A percentile compares a stretch with the other conserved stretches of the same genome.
These are phyloP conservation scores for Drosophila eugracilis DNA, from an alignment of 1,140 invertebrate species.

Conservation along the genomic window DNA sequence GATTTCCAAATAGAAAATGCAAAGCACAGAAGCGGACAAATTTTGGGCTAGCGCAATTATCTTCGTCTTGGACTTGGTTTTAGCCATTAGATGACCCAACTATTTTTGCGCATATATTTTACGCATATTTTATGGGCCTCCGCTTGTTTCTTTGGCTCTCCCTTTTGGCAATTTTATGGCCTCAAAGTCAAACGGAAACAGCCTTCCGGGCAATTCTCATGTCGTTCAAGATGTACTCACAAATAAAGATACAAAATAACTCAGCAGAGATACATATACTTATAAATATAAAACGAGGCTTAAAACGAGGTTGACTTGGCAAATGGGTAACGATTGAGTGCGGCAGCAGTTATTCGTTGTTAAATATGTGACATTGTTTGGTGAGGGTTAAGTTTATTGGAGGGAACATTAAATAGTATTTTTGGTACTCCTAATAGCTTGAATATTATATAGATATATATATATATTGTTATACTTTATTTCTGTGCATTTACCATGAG, in stretches of 20 bases:
- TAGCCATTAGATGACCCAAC: slow-evolving; percentile 79
- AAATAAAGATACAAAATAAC: slow-evolving; percentile 58
- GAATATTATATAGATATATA: background rate
- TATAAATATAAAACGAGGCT: slow-evolving; percentile 28
- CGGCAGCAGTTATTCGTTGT: slow-evolving; percentile 17
- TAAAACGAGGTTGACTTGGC: slow-evolving; percentile 37
- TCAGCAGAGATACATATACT: slow-evolving; percentile 17
- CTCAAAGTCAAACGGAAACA: slow-evolving; percentile 36
- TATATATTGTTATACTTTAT: no score
- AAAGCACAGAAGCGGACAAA: slow-evolving; percentile 66
- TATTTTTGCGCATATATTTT: slow-evolving; percentile 73
- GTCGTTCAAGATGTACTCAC: slow-evolving; percentile 41
- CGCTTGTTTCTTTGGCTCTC: slow-evolving; percentile 30
- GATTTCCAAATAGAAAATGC: slow-evolving; percentile 56
- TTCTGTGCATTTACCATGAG: no score
- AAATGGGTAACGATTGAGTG: slow-evolving; percentile 16
- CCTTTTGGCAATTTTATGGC: slow-evolving; percentile 45
- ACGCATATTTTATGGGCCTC: slow-evolving; percentile 74
- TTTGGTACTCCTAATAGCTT: no score
- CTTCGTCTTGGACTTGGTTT: slow-evolving; percentile 72
- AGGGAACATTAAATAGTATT: background rate
- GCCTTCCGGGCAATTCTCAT: slow-evolving; percentile 29
- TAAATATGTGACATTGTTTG: slow-evolving; percentile 1
- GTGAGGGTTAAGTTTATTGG: background rate
- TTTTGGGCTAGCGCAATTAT: slow-evolving; percentile 68